These are phyloP conservation scores for Nephrotoma flavescens DNA, from an alignment of 2,888 invertebrate species.

Conservation along the genomic window DNA sequence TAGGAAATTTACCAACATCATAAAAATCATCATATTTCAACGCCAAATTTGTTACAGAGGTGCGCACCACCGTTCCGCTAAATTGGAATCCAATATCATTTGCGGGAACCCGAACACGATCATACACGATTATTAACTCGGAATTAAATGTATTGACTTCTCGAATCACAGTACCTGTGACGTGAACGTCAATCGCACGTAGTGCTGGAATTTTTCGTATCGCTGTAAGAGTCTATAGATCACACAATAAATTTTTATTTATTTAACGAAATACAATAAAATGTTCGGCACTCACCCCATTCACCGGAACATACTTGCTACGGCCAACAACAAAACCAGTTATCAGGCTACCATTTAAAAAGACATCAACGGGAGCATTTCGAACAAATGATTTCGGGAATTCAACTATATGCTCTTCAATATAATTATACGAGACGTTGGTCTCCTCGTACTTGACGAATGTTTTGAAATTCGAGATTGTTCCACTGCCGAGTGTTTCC, in stretches of 20 bases:
- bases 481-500: background rate
- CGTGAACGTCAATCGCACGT: background rate
- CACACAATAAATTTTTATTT: background rate
- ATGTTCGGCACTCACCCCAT: background rate
- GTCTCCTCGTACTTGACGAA: background rate
- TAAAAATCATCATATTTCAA: background rate
- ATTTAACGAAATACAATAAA: background rate
- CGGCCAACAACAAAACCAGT: background rate
- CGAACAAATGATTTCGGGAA: background rate
- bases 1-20: background rate
- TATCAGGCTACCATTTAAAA: background rate
- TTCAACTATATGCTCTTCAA: background rate
- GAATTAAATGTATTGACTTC: background rate
- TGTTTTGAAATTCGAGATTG: background rate
- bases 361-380: background rate
- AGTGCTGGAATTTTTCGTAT: background rate
- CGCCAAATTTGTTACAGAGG: background rate
- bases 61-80: background rate
- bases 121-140: background rate
- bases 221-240: background rate
- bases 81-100: background rate
- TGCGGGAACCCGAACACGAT: background rate
- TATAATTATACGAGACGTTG: background rate
- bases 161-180: background rate
- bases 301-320: background rate